A percentile compares a stretch with the other conserved stretches of the same genome.
These are phyloP conservation scores for Condylura cristata DNA, from an alignment of 2,113 vertebrate genomes.

Conservation along the genomic window DNA sequence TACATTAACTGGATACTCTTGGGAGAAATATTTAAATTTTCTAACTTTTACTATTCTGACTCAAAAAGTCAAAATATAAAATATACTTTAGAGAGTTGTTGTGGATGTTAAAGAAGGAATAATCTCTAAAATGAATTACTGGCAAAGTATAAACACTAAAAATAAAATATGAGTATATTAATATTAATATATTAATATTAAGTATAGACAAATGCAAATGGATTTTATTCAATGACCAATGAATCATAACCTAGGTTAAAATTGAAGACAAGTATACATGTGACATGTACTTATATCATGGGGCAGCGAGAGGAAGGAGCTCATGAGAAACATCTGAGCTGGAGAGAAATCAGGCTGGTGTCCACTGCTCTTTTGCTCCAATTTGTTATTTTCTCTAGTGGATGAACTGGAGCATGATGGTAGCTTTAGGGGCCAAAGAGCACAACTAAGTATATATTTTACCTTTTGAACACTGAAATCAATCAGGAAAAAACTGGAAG, in stretches of 20 bases:
- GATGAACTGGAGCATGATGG: constrained; percentile 2
- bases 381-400: constrained; percentile 33
- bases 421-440: neutral
- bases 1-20: neutral
- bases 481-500: constrained; percentile 16
- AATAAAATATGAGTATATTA: neutral
- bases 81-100: neutral
- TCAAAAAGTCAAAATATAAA: neutral
- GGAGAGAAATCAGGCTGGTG: neutral
- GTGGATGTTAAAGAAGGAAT: neutral
- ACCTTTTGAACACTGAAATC: neutral
- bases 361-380: neutral
- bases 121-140: neutral
- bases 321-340: neutral
- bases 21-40: neutral
- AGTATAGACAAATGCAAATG: neutral
- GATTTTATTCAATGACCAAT: neutral
- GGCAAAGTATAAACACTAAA: neutral
- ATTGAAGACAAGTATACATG: neutral
- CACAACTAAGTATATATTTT: neutral
- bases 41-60: neutral
- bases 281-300: neutral
- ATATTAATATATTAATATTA: neutral
- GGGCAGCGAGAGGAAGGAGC: neutral
- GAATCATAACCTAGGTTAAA: neutral